Base-by-base conservation (phyloP, 1,140 invertebrate species). In the Saccostrea echinata region DNA sequence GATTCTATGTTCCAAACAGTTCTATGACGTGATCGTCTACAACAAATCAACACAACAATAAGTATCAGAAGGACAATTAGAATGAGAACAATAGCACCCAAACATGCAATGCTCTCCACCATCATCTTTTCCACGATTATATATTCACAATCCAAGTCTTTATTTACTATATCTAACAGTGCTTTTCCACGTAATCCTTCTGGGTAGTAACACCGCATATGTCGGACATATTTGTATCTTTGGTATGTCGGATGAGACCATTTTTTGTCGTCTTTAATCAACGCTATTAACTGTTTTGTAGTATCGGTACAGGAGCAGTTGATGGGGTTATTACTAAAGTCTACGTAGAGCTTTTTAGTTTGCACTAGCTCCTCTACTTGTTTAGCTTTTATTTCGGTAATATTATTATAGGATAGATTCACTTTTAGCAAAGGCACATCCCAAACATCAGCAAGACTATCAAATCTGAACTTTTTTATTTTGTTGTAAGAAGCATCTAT, bases 401-500 rank as follows among this genome's bases (percentile, higher is more conserved):
- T 92, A 21, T 90, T 90, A 80, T 92, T 92, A 52, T 90, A 88
- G 8, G 61, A 83, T 9, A 92, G 71, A 52, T 92, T 86, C 13
- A 92, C 87, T 9, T 83, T 88, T 51, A 90, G 82, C 1, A 84
- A 57, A 13, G 55, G 53, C 33, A 21, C n/a, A 18, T 84, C 61
- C 30, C 30, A n/a, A 57, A 35, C 35, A 43, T 52, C 85, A 27
- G 35, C 24, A 4, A 83, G 12, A 53, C 64, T 64, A 82, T 86
- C 86, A 52, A 88, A 84, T 30, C 90, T 88, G 18, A 91, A 55
- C 51, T 84, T 84, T 33, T 88, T 88, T 13, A 92, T 90, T 9
- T 85, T 55, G 53, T 92, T 92, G 53, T 91, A 76, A 52, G 91
- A 91, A 0, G 91, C 55, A 84, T 92, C 92, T 27, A 92, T 55